Evolutionary conservation across 1,140 invertebrate genomes (phyloP).

Genomic region (Drosophila miranda): DNA sequence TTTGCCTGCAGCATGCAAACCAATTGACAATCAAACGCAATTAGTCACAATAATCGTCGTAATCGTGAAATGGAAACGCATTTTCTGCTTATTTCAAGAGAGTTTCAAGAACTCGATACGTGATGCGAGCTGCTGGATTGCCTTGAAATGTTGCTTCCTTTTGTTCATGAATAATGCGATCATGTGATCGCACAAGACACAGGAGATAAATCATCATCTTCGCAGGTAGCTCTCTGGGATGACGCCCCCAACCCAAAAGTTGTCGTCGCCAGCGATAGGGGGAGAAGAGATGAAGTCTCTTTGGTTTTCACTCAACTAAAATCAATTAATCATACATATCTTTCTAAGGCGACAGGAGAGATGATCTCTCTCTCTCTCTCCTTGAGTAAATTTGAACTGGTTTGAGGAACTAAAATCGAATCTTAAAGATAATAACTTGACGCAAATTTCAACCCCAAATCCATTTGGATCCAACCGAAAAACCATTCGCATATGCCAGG

Average conservation of each 20-base stretch:
- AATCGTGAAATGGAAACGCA: slow-evolving; percentile 59
- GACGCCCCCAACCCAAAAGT: slow-evolving; percentile 6
- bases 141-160: slow-evolving; percentile 18
- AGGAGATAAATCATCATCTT: slow-evolving; percentile 28
- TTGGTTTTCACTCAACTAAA: neutral
- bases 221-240: slow-evolving; percentile 20
- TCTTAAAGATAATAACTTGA: too few relatives aligned
- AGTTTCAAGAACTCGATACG: slow-evolving; percentile 8
- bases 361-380: too few relatives aligned
- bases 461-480: neutral
- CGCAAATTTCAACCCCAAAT: too few relatives aligned
- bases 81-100: slow-evolving; percentile 30
- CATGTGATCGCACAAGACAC: neutral
- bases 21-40: slow-evolving; percentile 79
- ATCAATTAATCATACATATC: neutral
- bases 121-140: slow-evolving; percentile 19
- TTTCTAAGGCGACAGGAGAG: neutral
- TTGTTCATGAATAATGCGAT: slow-evolving; percentile 28
- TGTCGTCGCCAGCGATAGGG: neutral
- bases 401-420: too few relatives aligned
- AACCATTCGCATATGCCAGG: slow-evolving; percentile 11
- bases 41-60: slow-evolving; percentile 65
- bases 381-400: too few relatives aligned
- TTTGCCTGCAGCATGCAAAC: slow-evolving; percentile 80
- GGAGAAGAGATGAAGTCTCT: neutral